Conservation (phyloP, 2,888 invertebrate genomes). For the Troides aeacus region DNA sequence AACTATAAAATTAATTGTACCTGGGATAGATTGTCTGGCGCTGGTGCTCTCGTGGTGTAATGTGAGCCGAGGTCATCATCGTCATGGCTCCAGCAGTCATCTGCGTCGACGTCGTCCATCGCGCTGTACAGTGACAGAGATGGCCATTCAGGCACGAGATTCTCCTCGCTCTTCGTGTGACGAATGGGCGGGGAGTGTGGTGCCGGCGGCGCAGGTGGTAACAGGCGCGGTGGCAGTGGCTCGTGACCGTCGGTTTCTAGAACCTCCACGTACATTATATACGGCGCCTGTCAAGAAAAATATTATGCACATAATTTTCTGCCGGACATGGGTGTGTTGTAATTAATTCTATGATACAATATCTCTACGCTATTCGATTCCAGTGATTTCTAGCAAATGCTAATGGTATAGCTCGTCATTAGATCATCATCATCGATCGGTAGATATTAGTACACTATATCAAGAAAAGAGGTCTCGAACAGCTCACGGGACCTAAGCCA, state of each 20-base stretch:
- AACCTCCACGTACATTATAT: conserved; percentile 98
- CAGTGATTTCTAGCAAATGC: too few relatives aligned
- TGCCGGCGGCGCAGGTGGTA: conserved; percentile 87
- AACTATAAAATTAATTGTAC: conserved; percentile 60
- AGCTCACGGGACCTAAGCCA: too few relatives aligned
- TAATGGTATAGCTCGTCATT: too few relatives aligned
- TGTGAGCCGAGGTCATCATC: conserved; percentile 89
- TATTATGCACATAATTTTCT: not conserved
- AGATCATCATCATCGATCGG: too few relatives aligned
- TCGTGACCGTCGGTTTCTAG: conserved; percentile 88
- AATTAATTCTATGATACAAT: too few relatives aligned
- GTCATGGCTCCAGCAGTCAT: conserved; percentile 96
- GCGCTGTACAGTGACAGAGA: conserved; percentile 67
- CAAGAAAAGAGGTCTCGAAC: too few relatives aligned
- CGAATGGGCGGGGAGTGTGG: conserved; percentile 85
- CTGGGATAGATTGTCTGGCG: conserved; percentile 87
- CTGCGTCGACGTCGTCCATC: conserved; percentile 67
- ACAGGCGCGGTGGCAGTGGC: conserved; percentile 93
- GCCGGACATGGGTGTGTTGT: too few relatives aligned
- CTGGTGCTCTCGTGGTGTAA: conserved; percentile 51
- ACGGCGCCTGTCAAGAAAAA: conserved; percentile 86
- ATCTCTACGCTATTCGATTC: too few relatives aligned
- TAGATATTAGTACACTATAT: too few relatives aligned
- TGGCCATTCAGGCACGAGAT: conserved; percentile 83
- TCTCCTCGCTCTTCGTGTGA: conserved; percentile 97